Evolutionary conservation across 2,797 vertebrate genomes (phyloP), one percentile per base, ranked within the genome.

Genomic region (Furcifer pardalis): DNA sequence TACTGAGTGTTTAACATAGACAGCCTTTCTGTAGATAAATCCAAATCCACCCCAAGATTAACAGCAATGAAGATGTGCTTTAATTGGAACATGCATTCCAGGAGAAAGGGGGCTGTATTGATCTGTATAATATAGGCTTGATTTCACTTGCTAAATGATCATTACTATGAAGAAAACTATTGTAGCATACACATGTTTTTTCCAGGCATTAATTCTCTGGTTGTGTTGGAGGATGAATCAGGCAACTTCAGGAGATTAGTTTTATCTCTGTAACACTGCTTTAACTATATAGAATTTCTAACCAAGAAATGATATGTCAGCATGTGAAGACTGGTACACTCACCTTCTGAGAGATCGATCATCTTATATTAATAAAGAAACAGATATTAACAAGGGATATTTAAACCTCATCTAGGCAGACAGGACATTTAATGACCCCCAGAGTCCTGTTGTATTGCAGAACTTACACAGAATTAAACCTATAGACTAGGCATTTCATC

Each of bases 331-430:
- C 89, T 90, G 73, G 90, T 84, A 90, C 25, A 25, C 81, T 30
- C 76, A 21, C 0, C 0, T 60, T 86, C 35, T 84, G 84, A 84
- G 52, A 86, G n/a, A 89, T 71, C 79, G 81, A 82, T 81, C 85
- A 49, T 68, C 8, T 30, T 59, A 74, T 81, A 83, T 88, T 83
- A 69, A 89, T 89, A 92, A 88, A 90, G 87, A 86, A 85, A 84
- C 87, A 89, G 49, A 17, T 44, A 74, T 74, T 75, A 19, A 21
- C 52, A 56, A 19, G 19, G 52, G 21, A 19, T 56, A 3, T 56
- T 56, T 56, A 15, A 56, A 56, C 19, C 52, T 21, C 52, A 56
- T 56, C 12, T 19, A 19, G 52, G 52, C 52, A 56, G 52, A 56
- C 52, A 15, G 52, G 52, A 56, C 21, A 56, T 56, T 56, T 56